Evolutionary conservation across 2,888 invertebrate genomes (phyloP).

Genomic region (Nomada ferruginata): DNA sequence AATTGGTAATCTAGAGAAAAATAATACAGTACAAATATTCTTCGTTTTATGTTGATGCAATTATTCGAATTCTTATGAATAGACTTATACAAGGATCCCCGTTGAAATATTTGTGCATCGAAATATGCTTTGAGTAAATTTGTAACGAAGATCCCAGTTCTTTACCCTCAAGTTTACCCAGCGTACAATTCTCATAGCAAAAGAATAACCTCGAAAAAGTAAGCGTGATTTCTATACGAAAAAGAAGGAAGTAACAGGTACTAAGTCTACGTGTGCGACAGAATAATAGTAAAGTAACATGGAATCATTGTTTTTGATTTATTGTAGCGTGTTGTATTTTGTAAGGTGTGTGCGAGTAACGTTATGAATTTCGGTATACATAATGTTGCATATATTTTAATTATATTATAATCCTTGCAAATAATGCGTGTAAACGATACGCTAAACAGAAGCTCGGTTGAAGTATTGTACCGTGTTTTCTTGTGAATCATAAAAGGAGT

Average conservation of each 20-base stretch:
- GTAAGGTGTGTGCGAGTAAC: neutral
- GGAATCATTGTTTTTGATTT: neutral
- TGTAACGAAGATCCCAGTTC: conserved; percentile 54
- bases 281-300: neutral
- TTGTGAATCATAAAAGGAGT: too few relatives aligned
- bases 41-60: neutral
- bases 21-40: neutral
- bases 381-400: too few relatives aligned
- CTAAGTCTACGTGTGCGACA: conserved; percentile 30
- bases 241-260: conserved; percentile 1
- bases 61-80: too few relatives aligned
- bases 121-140: neutral
- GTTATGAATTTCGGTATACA: too few relatives aligned
- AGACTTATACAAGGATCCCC: neutral
- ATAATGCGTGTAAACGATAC: too few relatives aligned
- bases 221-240: conserved; percentile 40
- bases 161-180: conserved; percentile 59
- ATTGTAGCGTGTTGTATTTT: neutral
- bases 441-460: too few relatives aligned
- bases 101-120: neutral
- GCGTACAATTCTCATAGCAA: conserved; percentile 35
- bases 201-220: conserved; percentile 26
- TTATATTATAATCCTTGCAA: too few relatives aligned
- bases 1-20: neutral
- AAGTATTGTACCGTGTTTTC: too few relatives aligned